Evolutionary conservation across 2,113 vertebrate species (phyloP).

Genomic region (Phyllostomus hastatus): DNA sequence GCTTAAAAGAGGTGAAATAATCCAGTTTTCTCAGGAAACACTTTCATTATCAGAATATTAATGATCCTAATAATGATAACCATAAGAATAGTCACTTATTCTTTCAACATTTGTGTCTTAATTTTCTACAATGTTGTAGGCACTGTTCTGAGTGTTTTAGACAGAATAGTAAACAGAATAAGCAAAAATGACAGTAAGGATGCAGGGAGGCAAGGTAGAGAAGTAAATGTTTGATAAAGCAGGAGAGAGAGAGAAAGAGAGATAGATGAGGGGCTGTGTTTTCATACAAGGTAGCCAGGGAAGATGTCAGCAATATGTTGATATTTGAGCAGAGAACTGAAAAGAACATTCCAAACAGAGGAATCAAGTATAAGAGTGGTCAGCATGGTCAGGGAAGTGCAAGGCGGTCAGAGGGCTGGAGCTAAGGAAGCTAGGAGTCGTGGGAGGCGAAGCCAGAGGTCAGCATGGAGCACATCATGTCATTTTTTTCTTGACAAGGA

Average conservation of each 20-base stretch:
- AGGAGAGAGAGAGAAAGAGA: background rate
- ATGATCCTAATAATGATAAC: background rate
- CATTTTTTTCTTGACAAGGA: background rate
- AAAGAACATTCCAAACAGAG: background rate
- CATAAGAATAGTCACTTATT: background rate
- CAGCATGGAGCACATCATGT: background rate
- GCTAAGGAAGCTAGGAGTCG: background rate
- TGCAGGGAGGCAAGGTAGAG: background rate
- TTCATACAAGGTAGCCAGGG: background rate
- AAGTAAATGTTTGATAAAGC: background rate
- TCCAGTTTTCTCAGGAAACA: background rate
- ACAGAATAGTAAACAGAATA: background rate
- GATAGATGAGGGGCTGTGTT: background rate
- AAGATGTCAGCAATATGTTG: background rate
- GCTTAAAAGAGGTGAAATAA: background rate
- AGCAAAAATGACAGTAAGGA: background rate
- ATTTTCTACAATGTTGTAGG: background rate
- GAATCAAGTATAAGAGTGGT: background rate
- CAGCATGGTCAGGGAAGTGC: background rate
- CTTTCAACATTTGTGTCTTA: background rate
- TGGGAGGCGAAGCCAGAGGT: background rate
- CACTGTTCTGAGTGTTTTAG: background rate
- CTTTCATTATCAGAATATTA: background rate
- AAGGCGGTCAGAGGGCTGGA: background rate
- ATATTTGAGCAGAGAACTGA: background rate